Evolutionary conservation across 1,140 invertebrate species (phyloP), one percentile per base, ranked within the genome.

Genomic region (Drosophila auraria): DNA sequence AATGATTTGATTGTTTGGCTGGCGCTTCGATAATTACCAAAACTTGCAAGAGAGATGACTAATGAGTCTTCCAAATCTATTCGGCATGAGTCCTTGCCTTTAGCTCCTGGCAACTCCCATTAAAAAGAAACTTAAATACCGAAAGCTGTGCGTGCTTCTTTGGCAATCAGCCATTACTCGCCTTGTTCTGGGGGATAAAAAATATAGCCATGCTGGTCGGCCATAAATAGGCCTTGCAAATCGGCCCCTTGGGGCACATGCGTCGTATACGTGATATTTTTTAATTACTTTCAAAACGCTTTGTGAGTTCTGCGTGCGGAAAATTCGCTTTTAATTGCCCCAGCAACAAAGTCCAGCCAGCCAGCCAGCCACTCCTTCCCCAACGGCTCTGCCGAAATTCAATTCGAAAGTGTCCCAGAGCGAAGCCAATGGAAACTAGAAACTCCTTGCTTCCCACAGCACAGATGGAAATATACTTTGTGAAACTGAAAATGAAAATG

Each of bases 251-350:
- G 81, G 84, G 83, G 64, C 62, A 62, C 80, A 83, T 75, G 81
- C 84, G 82, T 74, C 84, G 83, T 87, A 87, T 87, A 87, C 84
- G 83, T 87, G 83, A 87, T 87, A 89, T 87, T 87, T 87, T 89
- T 83, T 87, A 87, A 87, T 87, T 87, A 87, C 81, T 75, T 78
- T 78, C 68, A 83, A 89, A 83, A 60, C 38, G 69, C 64, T 65
- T 60, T 77, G 77, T 61, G 42, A 23, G 56, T 38, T 17, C 68
- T 76, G 76, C 53, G 66, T 58, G 70, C 65, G 49, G 77, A 83
- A 87, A 87, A 89, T 81, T 63, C 45, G 49, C 25, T 74, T 84
- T 87, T 87, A 87, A 83, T 89, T 87, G 72, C 70, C 64, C n/a
- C 76, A 44, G 23, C 59, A 45, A 69, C 50, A 58, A 65, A 53